Conservation (phyloP, 30 jellyfish, hydroid and myxozoan species). For the Turritopsis rubra region DNA sequence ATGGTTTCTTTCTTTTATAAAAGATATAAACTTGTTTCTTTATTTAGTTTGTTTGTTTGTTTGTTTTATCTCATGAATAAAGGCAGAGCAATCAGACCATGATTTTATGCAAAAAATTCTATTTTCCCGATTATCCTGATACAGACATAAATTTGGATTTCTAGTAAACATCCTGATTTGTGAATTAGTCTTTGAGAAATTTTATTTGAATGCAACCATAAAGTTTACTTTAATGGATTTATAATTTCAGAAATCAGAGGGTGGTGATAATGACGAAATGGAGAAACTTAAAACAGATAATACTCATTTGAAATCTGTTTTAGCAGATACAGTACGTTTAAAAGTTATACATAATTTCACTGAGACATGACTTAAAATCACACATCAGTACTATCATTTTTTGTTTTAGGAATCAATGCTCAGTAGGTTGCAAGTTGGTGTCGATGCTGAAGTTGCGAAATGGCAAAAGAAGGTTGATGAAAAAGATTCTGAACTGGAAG, state of each 20-base stretch:
- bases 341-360: background rate
- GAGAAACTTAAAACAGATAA: conserved; percentile 50
- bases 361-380: background rate
- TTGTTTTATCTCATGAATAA: background rate
- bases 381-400: background rate
- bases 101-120: too few relatives aligned
- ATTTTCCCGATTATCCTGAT: too few relatives aligned
- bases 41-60: background rate
- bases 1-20: too few relatives aligned
- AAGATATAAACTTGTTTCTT: too few relatives aligned
- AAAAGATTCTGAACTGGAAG: conserved; percentile 49
- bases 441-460: conserved; percentile 75
- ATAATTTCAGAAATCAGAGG: background rate
- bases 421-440: conserved; percentile 63
- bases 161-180: too few relatives aligned
- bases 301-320: conserved; percentile 56
- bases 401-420: conserved; percentile 70
- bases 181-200: too few relatives aligned
- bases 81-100: too few relatives aligned
- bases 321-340: conserved; percentile 73
- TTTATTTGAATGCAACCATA: background rate
- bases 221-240: background rate
- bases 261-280: conserved; percentile 31
- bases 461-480: conserved; percentile 61
- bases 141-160: too few relatives aligned